Evolutionary conservation across 2,113 vertebrate genomes (phyloP), one percentile per base, ranked within the genome.

Genomic region (Penelope pileata): DNA sequence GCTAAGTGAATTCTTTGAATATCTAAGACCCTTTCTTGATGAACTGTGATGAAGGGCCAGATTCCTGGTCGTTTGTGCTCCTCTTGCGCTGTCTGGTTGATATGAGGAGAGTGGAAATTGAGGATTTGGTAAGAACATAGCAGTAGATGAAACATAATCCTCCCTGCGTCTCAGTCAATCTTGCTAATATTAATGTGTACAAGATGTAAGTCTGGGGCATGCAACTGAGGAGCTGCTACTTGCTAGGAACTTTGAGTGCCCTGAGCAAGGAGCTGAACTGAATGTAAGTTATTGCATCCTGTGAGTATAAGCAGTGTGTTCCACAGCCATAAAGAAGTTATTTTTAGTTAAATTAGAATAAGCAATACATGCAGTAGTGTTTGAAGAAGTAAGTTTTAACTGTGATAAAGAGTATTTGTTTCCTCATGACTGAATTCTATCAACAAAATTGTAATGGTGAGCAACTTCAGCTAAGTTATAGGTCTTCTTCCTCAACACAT

Each of bases 281-380:
- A 26, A 19, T 6, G 3, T 17, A 68, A 87, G 4, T 14, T 69
- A 17, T 26, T 24, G 40, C 27, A 38, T 45, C 22, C 36, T 27
- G 3, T 19, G 18, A 70, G 15, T 22, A 9, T 6, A 9, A 38
- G 10, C 5, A 16, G 18, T 40, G 16, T 5, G 0, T 58, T 47
- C 50, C 54, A 24, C 24, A 78, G 32, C 13, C 70, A 13, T 38
- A 53, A 6, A 12, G 1, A 12, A 30, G 7, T 29, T 40, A 21
- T 43, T 54, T 77, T 83, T n/a, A 36, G 34, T 36, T 6, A 59
- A 60, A 56, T 3, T 91, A 18, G 24, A 68, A 32, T 34, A 78
- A n/a, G 9, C 23, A 59, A 12, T 43, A 16, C 4, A 5, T 15
- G 5, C 8, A 47, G 36, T 50, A 43, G 30, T 54, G 13, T 67